Evolutionary conservation across 2,797 vertebrate genomes (phyloP).

Genomic region (Cryptoprocta ferox): DNA sequence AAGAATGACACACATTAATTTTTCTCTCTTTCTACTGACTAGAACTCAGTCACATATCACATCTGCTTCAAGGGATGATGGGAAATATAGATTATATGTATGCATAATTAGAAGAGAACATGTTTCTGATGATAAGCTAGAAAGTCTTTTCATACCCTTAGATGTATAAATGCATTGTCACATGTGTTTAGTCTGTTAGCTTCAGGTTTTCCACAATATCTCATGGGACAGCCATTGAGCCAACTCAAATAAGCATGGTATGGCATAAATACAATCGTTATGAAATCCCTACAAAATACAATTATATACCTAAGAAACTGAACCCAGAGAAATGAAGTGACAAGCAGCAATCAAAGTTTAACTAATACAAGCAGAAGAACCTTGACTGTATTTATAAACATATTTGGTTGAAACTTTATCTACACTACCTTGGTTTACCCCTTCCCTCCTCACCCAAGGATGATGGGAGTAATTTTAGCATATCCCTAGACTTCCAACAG

Average conservation of each 20-base stretch:
- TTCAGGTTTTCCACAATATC: neutral
- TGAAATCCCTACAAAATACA: neutral
- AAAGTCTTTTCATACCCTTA: neutral
- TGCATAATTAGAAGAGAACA: neutral
- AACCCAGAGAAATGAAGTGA: neutral
- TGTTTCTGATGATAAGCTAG: neutral
- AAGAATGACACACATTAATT: neutral
- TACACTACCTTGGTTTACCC: neutral
- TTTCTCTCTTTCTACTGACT: neutral
- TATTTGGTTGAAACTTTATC: neutral
- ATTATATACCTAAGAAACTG: neutral
- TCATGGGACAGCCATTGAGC: neutral
- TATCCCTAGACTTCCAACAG: neutral
- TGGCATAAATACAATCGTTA: neutral
- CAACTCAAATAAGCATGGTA: neutral
- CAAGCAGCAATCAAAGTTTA: neutral
- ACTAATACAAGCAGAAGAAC: neutral
- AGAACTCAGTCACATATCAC: neutral
- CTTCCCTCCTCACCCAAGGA: neutral
- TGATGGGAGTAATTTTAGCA: neutral
- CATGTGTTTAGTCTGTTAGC: neutral
- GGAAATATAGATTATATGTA: neutral
- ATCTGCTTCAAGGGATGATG: neutral
- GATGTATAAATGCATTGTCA: neutral
- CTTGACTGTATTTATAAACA: neutral